phyloP scores from a whole-genome alignment of 1,140 invertebrate species.

The Contarinia nasturtii region DNA sequence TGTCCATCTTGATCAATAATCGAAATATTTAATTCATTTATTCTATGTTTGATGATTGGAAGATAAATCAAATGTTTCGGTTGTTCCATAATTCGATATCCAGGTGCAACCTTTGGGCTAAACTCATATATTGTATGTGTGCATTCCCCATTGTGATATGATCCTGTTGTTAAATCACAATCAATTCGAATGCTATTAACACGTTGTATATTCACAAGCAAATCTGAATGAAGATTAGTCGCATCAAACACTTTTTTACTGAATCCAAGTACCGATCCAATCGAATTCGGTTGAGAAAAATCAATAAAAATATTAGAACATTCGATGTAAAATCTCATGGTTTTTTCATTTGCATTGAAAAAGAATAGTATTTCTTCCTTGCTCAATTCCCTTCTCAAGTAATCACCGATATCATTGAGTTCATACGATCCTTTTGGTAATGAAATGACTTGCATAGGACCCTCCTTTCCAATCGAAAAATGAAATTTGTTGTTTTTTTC shows the following conservation, averaged over 20 bases:
- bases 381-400: background rate
- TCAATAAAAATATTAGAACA: background rate
- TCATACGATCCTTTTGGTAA: constrained; percentile 19
- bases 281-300: constrained; percentile 6
- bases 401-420: constrained; percentile 12
- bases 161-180: constrained; percentile 11
- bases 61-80: constrained; percentile 17
- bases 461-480: background rate
- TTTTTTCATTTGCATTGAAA: background rate
- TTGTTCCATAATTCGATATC: constrained; percentile 14
- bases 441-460: constrained; percentile 7
- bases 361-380: background rate
- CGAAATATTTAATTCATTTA: constrained; percentile 8
- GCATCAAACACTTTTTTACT: constrained; percentile 4
- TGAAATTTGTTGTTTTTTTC: constrained; percentile 17
- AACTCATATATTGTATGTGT: constrained; percentile 17
- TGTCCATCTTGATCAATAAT: constrained; percentile 12
- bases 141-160: constrained; percentile 12
- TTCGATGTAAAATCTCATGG: background rate
- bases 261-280: constrained; percentile 9
- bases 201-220: constrained; percentile 9
- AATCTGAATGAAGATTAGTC: constrained; percentile 7
- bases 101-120: constrained; percentile 9
- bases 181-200: constrained; percentile 9
- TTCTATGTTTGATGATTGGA: constrained; percentile 9